These are phyloP conservation scores for Drosophila subobscura DNA, from an alignment of 1,140 invertebrate species.

Conservation along the genomic window DNA sequence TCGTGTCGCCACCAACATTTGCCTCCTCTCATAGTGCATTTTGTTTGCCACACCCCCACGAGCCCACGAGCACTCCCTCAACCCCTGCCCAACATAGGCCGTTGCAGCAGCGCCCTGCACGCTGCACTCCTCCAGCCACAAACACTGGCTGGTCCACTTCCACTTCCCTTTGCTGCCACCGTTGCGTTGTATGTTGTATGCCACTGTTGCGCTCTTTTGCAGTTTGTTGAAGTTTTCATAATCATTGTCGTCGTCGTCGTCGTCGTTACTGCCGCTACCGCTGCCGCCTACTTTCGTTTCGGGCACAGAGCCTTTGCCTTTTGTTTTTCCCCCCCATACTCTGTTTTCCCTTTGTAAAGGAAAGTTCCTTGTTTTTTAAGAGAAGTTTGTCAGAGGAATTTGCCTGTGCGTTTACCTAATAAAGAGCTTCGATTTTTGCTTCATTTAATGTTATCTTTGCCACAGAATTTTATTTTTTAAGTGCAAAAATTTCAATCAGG, in stretches of 20 bases:
- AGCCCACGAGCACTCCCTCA: neutral
- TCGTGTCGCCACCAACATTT: conserved; percentile 67
- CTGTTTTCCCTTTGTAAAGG: conserved; percentile 15
- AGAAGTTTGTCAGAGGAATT: neutral
- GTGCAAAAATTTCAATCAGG: no score
- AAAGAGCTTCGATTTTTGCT: no score
- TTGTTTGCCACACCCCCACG: conserved; percentile 28
- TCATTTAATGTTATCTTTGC: no score
- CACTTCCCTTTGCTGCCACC: conserved; percentile 26
- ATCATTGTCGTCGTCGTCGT: conserved; percentile 67
- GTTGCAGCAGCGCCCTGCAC: neutral
- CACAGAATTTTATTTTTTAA: no score
- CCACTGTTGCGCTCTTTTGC: conserved; percentile 77
- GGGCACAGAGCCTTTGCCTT: conserved; percentile 52
- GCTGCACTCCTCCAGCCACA: conserved; percentile 1
- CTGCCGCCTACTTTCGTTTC: conserved; percentile 73
- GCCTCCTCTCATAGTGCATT: conserved; percentile 38
- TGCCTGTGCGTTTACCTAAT: no score
- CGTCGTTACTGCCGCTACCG: conserved; percentile 29
- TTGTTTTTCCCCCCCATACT: conserved; percentile 41
- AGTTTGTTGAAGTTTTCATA: conserved; percentile 80
- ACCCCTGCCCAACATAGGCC: neutral
- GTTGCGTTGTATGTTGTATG: conserved; percentile 60
- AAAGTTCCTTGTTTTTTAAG: conserved; percentile 18
- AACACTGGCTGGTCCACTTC: conserved; percentile 25